Conservation (phyloP, 2,888 invertebrate species). For the Lycocerus yunnanus region DNA sequence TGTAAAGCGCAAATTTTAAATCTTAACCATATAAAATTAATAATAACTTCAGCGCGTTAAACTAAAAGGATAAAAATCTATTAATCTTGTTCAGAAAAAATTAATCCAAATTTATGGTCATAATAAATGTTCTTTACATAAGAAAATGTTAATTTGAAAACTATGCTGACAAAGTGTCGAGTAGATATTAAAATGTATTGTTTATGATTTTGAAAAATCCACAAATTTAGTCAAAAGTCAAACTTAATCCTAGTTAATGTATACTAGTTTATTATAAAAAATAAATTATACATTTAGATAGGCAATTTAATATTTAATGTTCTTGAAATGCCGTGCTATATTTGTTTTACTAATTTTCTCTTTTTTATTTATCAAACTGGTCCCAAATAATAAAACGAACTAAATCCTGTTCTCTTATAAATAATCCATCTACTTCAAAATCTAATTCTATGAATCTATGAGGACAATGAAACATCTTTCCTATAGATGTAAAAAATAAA, state of each 20-base stretch:
- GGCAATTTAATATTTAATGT: slow-evolving; percentile 27
- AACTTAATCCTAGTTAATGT: slow-evolving; percentile 20
- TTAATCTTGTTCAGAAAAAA: background rate
- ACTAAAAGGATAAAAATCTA: background rate
- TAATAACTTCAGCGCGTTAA: background rate
- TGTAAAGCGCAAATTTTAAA: background rate
- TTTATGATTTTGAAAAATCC: slow-evolving; percentile 24
- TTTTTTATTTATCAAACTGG: background rate
- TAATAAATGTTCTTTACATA: background rate
- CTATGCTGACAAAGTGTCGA: slow-evolving; percentile 14
- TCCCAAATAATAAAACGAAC: background rate
- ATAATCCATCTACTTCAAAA: background rate
- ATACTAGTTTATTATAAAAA: slow-evolving; percentile 2
- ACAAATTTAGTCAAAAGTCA: slow-evolving; percentile 10
- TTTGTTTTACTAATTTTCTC: slow-evolving; percentile 40
- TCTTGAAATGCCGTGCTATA: slow-evolving; percentile 37
- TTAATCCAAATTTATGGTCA: slow-evolving; percentile 9
- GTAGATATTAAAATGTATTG: slow-evolving; percentile 14
- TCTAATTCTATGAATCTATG: background rate
- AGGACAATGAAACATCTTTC: background rate
- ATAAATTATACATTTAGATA: slow-evolving; percentile 12
- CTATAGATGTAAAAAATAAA: background rate
- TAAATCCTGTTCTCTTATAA: background rate
- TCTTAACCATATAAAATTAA: background rate
- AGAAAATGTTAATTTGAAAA: slow-evolving; percentile 9